Evolutionary conservation across 2,888 invertebrate genomes (phyloP).

Genomic region (Euzetes globulus): DNA sequence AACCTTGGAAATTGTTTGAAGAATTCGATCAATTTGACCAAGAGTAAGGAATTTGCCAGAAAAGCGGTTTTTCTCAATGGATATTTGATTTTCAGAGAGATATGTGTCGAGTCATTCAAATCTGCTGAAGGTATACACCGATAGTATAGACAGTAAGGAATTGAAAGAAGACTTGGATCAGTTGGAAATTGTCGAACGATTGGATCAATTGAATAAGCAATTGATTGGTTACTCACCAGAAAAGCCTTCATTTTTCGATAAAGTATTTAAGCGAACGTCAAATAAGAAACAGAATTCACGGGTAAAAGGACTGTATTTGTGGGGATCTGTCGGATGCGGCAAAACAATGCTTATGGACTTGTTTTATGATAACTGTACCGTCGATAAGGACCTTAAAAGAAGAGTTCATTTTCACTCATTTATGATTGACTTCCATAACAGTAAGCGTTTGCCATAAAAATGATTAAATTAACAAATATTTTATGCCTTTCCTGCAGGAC

Average conservation of each 20-base stretch:
- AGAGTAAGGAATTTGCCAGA: too few species aligned
- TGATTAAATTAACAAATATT: not conserved
- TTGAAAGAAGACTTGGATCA: conserved; percentile 24
- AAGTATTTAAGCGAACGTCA: not conserved
- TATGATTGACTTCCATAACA: conserved; percentile 86
- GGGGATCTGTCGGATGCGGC: conserved; percentile 76
- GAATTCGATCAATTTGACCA: too few species aligned
- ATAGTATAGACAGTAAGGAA: too few species aligned
- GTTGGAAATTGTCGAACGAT: conserved; percentile 21
- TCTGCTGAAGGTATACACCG: too few species aligned
- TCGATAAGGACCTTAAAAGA: conserved; percentile 49
- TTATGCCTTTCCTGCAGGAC: conserved; percentile 51
- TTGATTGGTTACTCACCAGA: conserved; percentile 6
- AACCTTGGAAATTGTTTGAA: too few species aligned
- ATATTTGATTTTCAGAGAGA: too few species aligned
- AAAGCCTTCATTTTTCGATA: not conserved
- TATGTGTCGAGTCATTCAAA: too few species aligned
- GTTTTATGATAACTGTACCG: conserved; percentile 70
- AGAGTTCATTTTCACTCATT: conserved; percentile 95
- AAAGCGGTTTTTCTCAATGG: too few species aligned
- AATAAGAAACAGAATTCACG: not conserved
- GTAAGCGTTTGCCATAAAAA: conserved; percentile 44
- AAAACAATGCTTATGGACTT: conserved; percentile 99
- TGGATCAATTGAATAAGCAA: conserved; percentile 12
- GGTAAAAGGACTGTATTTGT: conserved; percentile 65